Evolutionary conservation across 2,113 vertebrate genomes (phyloP).

Genomic region (Trogon melanurus): DNA sequence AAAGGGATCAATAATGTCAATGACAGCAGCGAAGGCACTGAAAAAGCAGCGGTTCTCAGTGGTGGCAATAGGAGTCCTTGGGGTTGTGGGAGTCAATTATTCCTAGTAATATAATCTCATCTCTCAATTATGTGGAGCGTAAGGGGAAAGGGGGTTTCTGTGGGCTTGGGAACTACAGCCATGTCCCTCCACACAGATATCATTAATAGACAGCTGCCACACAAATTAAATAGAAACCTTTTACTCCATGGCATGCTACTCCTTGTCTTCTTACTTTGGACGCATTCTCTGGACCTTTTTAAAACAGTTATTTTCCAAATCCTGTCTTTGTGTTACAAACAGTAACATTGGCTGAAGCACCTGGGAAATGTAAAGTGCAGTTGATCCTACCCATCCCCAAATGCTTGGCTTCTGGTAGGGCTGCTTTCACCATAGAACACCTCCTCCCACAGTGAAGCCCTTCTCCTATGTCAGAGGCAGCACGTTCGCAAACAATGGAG

Average conservation of each 20-base stretch:
- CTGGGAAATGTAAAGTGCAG: background rate
- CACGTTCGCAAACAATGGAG: background rate
- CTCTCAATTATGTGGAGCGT: background rate
- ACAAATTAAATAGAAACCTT: background rate
- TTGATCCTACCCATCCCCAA: background rate
- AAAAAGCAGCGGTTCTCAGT: background rate
- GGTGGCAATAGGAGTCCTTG: background rate
- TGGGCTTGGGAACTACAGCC: background rate
- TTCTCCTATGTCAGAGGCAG: background rate
- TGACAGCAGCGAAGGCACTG: background rate
- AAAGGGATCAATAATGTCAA: background rate
- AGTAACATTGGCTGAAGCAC: background rate
- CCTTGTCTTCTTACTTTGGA: background rate
- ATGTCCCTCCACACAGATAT: background rate
- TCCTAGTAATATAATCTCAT: background rate
- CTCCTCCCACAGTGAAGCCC: rapidly evolving
- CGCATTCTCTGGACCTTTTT: background rate
- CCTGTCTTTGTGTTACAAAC: background rate
- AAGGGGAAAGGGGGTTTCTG: background rate
- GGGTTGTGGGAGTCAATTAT: background rate
- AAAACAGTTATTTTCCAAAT: background rate
- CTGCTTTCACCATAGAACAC: background rate
- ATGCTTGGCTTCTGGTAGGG: background rate
- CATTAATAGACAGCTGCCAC: background rate
- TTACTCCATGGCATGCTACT: background rate